Base-by-base conservation (phyloP, 2,797 vertebrate genomes). In the Myotis daubentonii region DNA sequence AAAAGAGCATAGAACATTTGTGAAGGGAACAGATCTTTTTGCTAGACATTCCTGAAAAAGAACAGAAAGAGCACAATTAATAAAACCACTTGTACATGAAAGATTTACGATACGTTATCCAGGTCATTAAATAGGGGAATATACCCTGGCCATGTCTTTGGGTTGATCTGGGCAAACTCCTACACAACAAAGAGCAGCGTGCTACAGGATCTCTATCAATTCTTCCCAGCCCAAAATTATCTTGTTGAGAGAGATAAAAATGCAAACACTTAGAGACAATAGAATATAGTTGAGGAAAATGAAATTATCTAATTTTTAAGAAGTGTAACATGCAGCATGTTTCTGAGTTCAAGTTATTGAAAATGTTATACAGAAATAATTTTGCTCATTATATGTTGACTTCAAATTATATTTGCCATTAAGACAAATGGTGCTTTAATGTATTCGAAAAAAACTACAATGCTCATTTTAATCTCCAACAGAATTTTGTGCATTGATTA, bases 61-160 rank as follows among this genome's bases (percentile, higher is more conserved):
- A 86, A 82, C 6, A 89, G 78, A 66, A 76, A 66, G 23, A 49
- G n/a, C 15, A n/a, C 75, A 94, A 92, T 96, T 94, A 92, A 95
- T 49, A 72, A 88, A 92, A 72, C 33, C 44, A 30, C 23, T 51
- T 79, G 51, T 70, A 71, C 72, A 68, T 88, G 47, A 86, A 95
- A 93, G 80, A 62, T 78, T 66, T 87, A 76, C 36, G 19, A 38
- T 41, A 66, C 1, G 57, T 81, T 41, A 72, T 25, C 16, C 49
- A 72, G 38, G 13, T 87, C 33, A 78, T 82, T 80, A 91, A 90
- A 84, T 2, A 84, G n/a, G 51, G 51, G 78, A 49, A 87, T n/a
- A 44, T 44, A 30, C 15, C 23, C 47, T 75, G 79, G 17, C 13
- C 30, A 20, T n/a, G 65, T 55, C 38, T 85, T 78, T 7, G 15